Base-by-base conservation (phyloP, 2,888 invertebrate species). In the Cataglyphis livida region DNA sequence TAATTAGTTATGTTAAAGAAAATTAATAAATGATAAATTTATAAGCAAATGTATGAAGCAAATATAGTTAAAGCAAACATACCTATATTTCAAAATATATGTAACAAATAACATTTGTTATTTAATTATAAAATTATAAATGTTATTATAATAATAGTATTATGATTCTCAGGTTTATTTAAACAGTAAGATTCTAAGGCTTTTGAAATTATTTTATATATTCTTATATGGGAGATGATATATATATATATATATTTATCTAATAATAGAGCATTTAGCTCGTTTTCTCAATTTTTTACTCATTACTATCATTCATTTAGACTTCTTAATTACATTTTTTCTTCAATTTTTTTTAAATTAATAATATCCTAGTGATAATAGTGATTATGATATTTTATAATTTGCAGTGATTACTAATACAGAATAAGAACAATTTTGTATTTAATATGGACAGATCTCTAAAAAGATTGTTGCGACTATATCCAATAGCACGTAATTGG, bases 381-480 rank as follows among this genome's bases (percentile, higher is more conserved):
- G 21, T 18, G 4, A 10, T 32, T n/a, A 4, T n/a, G 18, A 57
- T 57, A 18, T 38, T 54, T 65, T 28, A 5, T 65, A 38, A 65
- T 54, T 54, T 65, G n/a, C 25, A 64, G 6, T n/a, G n/a, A n/a
- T 15, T 12, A 21, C 1, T 57, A 2, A 0, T n/a, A 18, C 35
- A 4, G 15, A 12, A 0, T 1, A 25, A 21, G 3, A 74, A 44
- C 0, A 75, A 35, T 4, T 64, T 41, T 28, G 12, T 54, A n/a
- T 51, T 10, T 35, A 84, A n/a, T 38, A 88, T 88, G 78, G 35
- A 79, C 5, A 75, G 64, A 5, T 28, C 71, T 66, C 2, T 68
- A 59, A 57, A 61, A 10, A 54, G 18, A 35, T 51, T 83, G 51
- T 25, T 84, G 9, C 79, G 25, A 15, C 10, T 81, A 9, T 64